Evolutionary conservation across 2,113 vertebrate genomes (phyloP), one percentile per base, ranked within the genome.

Genomic region (Epinephelus fuscoguttatus): DNA sequence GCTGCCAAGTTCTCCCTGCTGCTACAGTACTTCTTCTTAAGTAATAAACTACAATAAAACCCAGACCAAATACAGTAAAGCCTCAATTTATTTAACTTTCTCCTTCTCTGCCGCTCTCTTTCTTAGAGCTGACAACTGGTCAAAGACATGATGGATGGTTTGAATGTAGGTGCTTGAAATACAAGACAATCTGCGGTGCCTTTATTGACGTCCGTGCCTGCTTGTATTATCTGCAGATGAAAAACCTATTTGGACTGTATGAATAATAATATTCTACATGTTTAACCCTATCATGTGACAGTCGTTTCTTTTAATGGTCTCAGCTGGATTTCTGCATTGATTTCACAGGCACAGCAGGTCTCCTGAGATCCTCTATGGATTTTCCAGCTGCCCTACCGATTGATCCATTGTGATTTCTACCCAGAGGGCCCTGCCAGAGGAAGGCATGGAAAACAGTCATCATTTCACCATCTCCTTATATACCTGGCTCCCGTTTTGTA

Each of bases 381-480:
- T 94, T 92, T 87, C 90, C 94, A 94, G 94, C 90, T 92, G 90
- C 91, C 89, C 84, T 91, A 73, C 55, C 67, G 81, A 91, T 94
- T 81, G 85, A 94, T 92, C 87, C 82, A 87, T 88, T 83, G 88
- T 93, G 88, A 92, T 92, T 89, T 84, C 75, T 77, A 75, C 82
- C 84, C 67, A 37, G 88, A 90, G 76, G 79, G 83, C 83, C 81
- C 75, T 80, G 88, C 84, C 85, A 74, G 73, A 49, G 82, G 64
- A 93, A 80, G 75, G 84, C 73, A 86, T 84, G 89, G 92, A 93
- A 94, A 95, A 84, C 76, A 83, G 82, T 85, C 86, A 89, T 93
- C 85, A 88, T 89, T 81, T 89, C 77, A 66, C 80, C 64, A 56
- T 78, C 87, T 88, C 81, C 88, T 72, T 76, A 55, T 84, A 69